These are phyloP conservation scores for Stigmatopora nigra DNA, from an alignment of 2,113 vertebrate genomes.

Conservation along the genomic window DNA sequence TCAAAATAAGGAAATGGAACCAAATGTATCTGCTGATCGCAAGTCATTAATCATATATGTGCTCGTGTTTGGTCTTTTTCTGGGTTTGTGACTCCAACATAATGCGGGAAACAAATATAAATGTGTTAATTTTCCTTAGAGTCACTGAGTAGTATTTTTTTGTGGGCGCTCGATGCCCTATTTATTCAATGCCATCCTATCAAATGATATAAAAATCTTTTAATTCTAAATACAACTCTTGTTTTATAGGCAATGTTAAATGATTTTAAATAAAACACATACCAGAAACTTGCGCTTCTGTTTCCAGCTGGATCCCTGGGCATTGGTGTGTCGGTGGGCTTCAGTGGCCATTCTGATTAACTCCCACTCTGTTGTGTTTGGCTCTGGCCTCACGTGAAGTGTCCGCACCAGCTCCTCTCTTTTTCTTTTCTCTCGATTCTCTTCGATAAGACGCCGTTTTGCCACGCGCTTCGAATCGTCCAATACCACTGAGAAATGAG, in stretches of 20 bases:
- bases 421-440: slow-evolving; percentile 87
- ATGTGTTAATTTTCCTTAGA: no score
- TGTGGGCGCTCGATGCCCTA: no score
- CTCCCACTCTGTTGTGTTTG: slow-evolving; percentile 86
- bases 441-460: slow-evolving; percentile 94
- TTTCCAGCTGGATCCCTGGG: slow-evolving; percentile 96
- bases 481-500: slow-evolving; percentile 80
- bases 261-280: neutral
- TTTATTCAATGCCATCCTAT: no score
- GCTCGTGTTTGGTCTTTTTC: no score
- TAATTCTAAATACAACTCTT: no score
- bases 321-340: slow-evolving; percentile 92
- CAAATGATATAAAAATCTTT: no score
- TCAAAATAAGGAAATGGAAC: neutral
- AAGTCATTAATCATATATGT: no score
- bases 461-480: slow-evolving; percentile 92
- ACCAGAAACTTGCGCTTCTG: slow-evolving; percentile 99
- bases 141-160: no score
- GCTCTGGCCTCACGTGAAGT: slow-evolving; percentile 85
- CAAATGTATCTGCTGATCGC: no score
- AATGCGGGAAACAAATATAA: no score
- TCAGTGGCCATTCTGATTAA: slow-evolving; percentile 88
- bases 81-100: no score
- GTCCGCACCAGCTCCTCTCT: slow-evolving; percentile 91
- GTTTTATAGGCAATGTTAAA: no score